These are phyloP conservation scores for Hesperia comma DNA, from an alignment of 2,888 invertebrate species.

Conservation along the genomic window DNA sequence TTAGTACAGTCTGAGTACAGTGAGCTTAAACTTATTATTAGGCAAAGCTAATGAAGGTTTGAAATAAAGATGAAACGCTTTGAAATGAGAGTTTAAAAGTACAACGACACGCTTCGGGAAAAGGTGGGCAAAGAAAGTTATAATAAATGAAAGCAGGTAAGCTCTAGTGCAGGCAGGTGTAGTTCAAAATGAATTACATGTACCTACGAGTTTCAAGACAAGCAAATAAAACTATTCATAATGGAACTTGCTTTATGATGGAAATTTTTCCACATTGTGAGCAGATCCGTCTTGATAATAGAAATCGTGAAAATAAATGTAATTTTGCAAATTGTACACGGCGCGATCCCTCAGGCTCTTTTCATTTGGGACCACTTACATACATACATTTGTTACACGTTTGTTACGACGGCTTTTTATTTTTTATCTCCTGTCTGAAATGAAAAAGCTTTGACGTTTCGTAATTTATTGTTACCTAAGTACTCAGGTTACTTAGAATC, in stretches of 20 bases:
- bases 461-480: conserved; percentile 1
- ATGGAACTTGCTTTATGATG: neutral
- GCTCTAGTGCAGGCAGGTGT: too few species aligned
- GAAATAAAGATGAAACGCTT: too few species aligned
- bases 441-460: neutral
- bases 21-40: too few species aligned
- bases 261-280: conserved; percentile 41
- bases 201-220: too few species aligned
- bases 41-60: too few species aligned
- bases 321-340: conserved; percentile 62
- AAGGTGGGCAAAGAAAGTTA: too few species aligned
- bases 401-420: conserved; percentile 42
- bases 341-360: conserved; percentile 51
- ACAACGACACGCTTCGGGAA: too few species aligned
- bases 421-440: conserved; percentile 45
- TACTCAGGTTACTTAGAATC: neutral
- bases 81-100: too few species aligned
- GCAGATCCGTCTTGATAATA: conserved; percentile 52
- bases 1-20: too few species aligned
- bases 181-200: too few species aligned
- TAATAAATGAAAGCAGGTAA: too few species aligned
- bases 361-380: conserved; percentile 55
- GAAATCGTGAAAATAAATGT: conserved; percentile 60
- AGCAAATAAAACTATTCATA: neutral
- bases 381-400: conserved; percentile 51